Evolutionary conservation across 1,140 invertebrate species (phyloP).

Genomic region (Chionoecetes opilio): DNA sequence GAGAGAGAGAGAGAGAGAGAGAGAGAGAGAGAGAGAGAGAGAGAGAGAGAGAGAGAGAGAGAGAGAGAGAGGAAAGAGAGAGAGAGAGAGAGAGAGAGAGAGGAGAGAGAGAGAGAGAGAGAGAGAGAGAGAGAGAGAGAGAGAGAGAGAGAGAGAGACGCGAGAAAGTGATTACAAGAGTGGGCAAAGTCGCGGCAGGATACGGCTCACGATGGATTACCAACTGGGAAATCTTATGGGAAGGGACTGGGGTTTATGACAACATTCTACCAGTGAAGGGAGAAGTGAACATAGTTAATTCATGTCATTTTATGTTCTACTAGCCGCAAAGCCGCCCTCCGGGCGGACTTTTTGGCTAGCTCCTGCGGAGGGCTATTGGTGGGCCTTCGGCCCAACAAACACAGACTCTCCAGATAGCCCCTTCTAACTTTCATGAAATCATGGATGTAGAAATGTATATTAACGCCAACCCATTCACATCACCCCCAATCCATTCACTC

Average conservation of each 20-base stretch:
- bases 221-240: neutral
- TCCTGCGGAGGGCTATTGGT: no score
- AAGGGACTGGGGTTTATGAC: neutral
- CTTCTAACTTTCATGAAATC: no score
- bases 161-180: no score
- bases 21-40: neutral
- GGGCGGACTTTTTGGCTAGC: no score
- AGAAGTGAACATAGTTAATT: no score
- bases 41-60: neutral
- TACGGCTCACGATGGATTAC: neutral
- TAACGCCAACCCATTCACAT: no score
- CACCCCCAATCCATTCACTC: no score
- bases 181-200: neutral
- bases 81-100: neutral
- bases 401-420: no score
- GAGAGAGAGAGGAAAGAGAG: neutral
- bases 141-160: neutral
- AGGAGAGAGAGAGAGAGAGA: neutral
- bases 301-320: no score
- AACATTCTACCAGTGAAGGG: neutral
- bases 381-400: no score
- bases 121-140: neutral
- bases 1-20: neutral
- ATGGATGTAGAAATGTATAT: no score
- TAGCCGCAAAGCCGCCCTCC: no score